Evolutionary conservation across 2,888 invertebrate species (phyloP).

Genomic region (Chirona hameri): DNA sequence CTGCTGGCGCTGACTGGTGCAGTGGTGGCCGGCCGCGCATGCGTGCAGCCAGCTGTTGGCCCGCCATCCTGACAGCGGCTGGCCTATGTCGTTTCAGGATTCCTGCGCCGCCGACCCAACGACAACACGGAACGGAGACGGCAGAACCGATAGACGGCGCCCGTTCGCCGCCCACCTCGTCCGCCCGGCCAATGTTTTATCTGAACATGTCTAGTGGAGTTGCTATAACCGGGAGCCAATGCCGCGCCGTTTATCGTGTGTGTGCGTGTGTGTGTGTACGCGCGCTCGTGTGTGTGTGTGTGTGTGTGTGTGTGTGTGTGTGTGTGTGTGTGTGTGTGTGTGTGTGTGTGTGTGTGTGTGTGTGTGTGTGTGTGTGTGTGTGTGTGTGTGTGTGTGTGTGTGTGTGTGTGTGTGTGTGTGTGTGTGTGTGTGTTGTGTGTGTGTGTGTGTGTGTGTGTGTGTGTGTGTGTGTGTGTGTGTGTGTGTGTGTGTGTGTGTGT

Average conservation of each 20-base stretch:
- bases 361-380: neutral
- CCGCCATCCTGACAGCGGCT: too few species aligned
- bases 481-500: too few species aligned
- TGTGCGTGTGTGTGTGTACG: neutral
- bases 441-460: too few species aligned
- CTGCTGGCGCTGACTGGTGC: too few species aligned
- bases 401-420: too few species aligned
- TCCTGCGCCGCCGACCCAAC: neutral
- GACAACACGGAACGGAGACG: neutral
- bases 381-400: neutral
- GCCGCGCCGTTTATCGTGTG: neutral
- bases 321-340: neutral
- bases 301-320: neutral
- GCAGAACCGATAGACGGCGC: neutral
- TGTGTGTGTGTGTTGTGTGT: too few species aligned
- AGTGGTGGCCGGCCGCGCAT: too few species aligned
- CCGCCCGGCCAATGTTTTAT: neutral
- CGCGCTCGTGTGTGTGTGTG: neutral
- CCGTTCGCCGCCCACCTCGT: too few species aligned
- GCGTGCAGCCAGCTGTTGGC: too few species aligned
- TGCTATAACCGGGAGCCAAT: neutral
- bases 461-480: too few species aligned
- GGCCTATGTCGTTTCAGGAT: too few species aligned
- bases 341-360: neutral
- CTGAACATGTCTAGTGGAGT: neutral